Base-by-base conservation (phyloP, 2,797 vertebrate genomes). In the Harpagifer antarcticus region DNA sequence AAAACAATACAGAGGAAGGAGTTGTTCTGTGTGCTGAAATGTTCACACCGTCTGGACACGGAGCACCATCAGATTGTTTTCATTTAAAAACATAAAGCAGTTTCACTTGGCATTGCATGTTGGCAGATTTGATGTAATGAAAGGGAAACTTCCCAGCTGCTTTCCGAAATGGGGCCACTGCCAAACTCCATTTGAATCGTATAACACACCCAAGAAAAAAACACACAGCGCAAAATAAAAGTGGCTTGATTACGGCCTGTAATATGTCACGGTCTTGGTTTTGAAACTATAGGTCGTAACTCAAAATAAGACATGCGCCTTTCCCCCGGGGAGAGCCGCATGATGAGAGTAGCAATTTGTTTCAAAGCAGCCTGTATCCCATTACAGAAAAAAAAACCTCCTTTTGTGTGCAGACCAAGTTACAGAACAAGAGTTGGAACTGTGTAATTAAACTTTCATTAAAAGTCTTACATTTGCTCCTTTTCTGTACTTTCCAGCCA, bases 401-500 rank as follows among this genome's bases (percentile, higher is more conserved):
- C 52, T 54, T 19, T 55, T 37, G 45, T 84, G 76, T 66, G 75
- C 74, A n/a, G 76, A 68, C 53, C 76, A 69, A 76, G 73, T 74
- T 74, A 44, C 57, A 62, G 73, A 81, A 45, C 57, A 43, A 55
- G 47, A 69, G 61, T 50, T 54, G 13, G 42, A n/a, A 60, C 61
- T 84, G 58, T 87, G 78, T 89, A 79, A 86, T 89, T 86, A 79
- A n/a, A 56, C 54, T 63, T 56, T 82, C 61, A 67, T 84, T 68
- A 77, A 81, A 86, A 67, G 31, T 53, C 56, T 54, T 54, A 61
- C 81, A 76, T 84, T 74, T 83, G 82, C 58, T 19, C 31, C 48
- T 33, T 49, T 50, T 57, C 66, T 83, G 78, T 68, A 72, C 62
- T 69, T 66, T 50, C n/a, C 56, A 78, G 52, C 53, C 79, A 68